Evolutionary conservation across 53 echinoderm and acorn worm genomes (phyloP), one percentile per base, ranked within the genome.

Genomic region (Apostichopus leukothele): DNA sequence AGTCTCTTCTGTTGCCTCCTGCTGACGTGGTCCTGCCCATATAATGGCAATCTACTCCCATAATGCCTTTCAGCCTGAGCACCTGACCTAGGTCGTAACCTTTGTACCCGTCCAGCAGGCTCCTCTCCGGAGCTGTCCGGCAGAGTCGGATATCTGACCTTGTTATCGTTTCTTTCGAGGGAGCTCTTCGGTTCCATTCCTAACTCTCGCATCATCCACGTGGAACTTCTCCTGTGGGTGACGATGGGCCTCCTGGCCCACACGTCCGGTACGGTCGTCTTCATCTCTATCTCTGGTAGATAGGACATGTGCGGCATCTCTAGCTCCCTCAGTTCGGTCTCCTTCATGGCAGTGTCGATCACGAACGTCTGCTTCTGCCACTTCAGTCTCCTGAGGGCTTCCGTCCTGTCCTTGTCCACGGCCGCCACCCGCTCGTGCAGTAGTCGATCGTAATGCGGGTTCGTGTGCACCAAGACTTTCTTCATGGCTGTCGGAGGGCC

Each of bases 351-450:
- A 54, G 95, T 93, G 21, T 81, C 86, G 6, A 96, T 75, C 52
- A 96, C 91, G 79, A 96, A 96, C 54, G 93, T 89, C 90, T 95
- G 96, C 68, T 93, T 86, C 55, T 96, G 96, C 94, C 94, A 92
- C 26, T 88, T 92, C n/a, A 96, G 89, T 50, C 85, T 85, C 51
- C 66, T 50, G 5, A 93, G 91, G 19, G 90, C 89, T 88, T 93
- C 86, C 52, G 92, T 90, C 53, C 91, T 92, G 71, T 90, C 27
- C 54, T 85, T 87, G 76, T 94, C 93, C 9, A 89, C 50, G 20
- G 67, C 25, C 9, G 67, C 11, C 5, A 67, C 27, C 50, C 50
- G 63, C 50, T 85, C 85, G 4, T 85, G 63, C 4, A 85, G 85
- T 18, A 85, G 10, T 50, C 67, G 22, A 10, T 68, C 25, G 5